A percentile compares a stretch with the other conserved stretches of the same genome.
Evolutionary conservation across 2,113 vertebrate species (phyloP).

Genomic region (Dolichotis patagonum): DNA sequence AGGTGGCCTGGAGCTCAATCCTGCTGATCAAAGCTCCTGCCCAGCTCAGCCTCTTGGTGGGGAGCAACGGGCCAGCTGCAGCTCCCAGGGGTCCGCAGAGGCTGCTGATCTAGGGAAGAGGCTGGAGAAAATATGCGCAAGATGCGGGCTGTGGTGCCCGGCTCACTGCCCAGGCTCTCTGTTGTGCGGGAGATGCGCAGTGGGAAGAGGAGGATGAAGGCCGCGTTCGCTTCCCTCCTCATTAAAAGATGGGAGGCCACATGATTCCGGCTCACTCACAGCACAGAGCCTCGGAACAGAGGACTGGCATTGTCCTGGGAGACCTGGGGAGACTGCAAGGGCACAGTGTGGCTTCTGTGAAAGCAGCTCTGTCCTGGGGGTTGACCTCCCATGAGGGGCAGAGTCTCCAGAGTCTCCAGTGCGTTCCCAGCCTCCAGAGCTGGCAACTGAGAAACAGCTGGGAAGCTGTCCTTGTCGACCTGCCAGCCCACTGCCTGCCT

Average conservation of each 20-base stretch:
- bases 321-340: background rate
- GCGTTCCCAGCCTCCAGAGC: slow-evolving; percentile 5
- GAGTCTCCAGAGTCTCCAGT: background rate
- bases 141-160: background rate
- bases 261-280: slow-evolving; percentile 16
- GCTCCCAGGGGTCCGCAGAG: background rate
- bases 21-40: background rate
- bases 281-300: slow-evolving; percentile 13
- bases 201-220: background rate
- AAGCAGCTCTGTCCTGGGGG: background rate
- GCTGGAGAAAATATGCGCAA: slow-evolving; percentile 63
- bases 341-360: background rate
- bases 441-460: background rate
- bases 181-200: background rate
- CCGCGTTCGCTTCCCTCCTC: slow-evolving; percentile 62
- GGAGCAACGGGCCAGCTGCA: slow-evolving; percentile 18
- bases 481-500: too few species aligned
- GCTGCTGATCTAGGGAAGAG: slow-evolving; percentile 31
- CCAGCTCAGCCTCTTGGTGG: slow-evolving; percentile 35
- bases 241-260: slow-evolving; percentile 70
- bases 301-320: background rate
- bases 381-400: background rate
- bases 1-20: slow-evolving; percentile 28
- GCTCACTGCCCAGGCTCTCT: slow-evolving; percentile 50
- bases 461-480: background rate